These are phyloP conservation scores for Vireo griseus DNA, from an alignment of 2,797 vertebrate genomes.

Conservation along the genomic window DNA sequence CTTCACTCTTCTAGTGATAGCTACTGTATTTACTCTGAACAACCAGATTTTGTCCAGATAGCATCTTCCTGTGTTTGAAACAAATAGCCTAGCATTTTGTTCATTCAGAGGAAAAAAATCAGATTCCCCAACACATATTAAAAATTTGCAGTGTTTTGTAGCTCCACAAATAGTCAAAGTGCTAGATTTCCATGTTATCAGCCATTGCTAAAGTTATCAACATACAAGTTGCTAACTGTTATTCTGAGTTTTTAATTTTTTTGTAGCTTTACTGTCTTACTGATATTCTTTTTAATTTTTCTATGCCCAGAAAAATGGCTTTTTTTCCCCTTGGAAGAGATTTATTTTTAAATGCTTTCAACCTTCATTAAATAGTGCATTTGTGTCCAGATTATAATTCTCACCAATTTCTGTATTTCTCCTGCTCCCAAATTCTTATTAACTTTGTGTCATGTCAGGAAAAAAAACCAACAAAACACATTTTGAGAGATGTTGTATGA, in stretches of 20 bases:
- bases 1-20: background rate
- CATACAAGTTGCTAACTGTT: background rate
- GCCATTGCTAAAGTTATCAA: background rate
- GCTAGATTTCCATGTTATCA: background rate
- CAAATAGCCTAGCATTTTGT: background rate
- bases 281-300: background rate
- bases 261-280: background rate
- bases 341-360: background rate
- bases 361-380: fast-evolving
- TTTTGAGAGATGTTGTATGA: background rate
- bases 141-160: background rate
- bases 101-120: background rate
- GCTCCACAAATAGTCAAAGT: background rate
- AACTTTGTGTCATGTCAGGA: background rate
- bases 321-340: background rate
- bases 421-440: background rate
- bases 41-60: background rate
- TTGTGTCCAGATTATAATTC: background rate
- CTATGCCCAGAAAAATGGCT: background rate
- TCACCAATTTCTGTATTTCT: background rate
- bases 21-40: background rate
- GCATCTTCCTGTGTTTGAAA: background rate
- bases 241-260: background rate
- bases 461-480: background rate
- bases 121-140: background rate